Base-by-base conservation (phyloP, 2,888 invertebrate genomes). In the Leptinotarsa peninsularis region DNA sequence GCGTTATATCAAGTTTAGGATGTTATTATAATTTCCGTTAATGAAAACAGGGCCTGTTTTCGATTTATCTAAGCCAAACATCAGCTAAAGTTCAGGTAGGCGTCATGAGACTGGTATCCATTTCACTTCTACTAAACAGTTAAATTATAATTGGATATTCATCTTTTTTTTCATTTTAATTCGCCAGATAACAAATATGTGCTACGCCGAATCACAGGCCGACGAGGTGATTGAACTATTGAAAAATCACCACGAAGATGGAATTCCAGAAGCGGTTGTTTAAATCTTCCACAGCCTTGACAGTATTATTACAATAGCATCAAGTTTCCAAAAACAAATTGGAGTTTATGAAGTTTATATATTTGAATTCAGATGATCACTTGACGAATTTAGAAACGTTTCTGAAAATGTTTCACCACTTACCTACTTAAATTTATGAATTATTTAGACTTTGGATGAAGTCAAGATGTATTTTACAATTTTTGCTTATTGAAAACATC, bases 21-120 rank as follows among this genome's bases (percentile, higher is more conserved):
- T 79, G 80, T 79, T 80, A 80, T 80, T 79, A 79, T 80, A 77
- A 76, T 80, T 79, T 63, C 43, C 63, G 77, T 79, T 80, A 80
- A 81, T 81, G 77, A 80, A 81, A 79, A 78, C 76, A 56, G 77
- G 77, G 77, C 70, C 71, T 77, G 69, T 76, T 76, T 74, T 79
- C 77, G 78, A 78, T 80, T 81, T 80, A 81, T 81, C 80, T 81
- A 78, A 79, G 70, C 77, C 76, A 74, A 78, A 76, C 74, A 79
- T 78, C 78, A 76, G 70, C 66, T 71, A 63, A 69, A 63, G 68
- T 76, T 66, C 75, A 71, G 75, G 76, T 79, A 79, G 79, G 79
- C 79, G 77, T 79, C 77, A 73, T 71, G 60, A 71, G 71, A 68
- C 74, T 63, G 66, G 76, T 78, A 74, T 79, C 71, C 75, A 77